Evolutionary conservation across 1,140 invertebrate genomes (phyloP), one percentile per base, ranked within the genome.

Genomic region (Brachionus calyciflorus): DNA sequence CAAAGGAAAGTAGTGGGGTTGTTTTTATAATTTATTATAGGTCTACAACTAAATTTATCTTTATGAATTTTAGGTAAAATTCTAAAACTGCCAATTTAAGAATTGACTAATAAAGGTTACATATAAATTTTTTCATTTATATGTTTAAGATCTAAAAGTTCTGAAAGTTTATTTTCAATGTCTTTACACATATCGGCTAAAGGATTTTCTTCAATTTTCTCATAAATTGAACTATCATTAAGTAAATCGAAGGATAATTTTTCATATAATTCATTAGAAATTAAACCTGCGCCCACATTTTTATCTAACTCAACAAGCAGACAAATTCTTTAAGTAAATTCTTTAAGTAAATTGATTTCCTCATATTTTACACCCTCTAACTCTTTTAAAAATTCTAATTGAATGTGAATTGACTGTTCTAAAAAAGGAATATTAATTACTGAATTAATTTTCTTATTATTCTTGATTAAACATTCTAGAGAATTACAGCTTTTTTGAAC

Each of bases 11-110:
- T 57, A 12, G 53, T 57, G 5, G 26, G 53, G 28, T 57, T 19
- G 28, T 57, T 26, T 57, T 57, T 57, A 57, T 57, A 30, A 26
- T 57, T 57, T 26, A 57, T 57, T 26, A 57, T 57, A 26, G 53
- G 53, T 57, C 53, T 57, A 28, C 21, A 57, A 57, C 21, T 26
- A 26, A 57, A 57, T 57, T 57, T 57, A 26, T n/a, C 26, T 57
- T 57, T 57, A 30, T 57, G 53, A 26, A 57, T 4, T 57, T 57
- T 57, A 26, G 53, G 53, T 57, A 57, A 57, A 26, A 57, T 57
- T 57, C 53, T 57, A 57, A 57, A 57, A 28, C 21, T 57, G 28
- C 53, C 53, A 26, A 57, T n/a, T 57, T 30, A 14, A 57, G 53
- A 57, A 9, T 26, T 57, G 28, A 26, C 14, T 26, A 26, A 26